Evolutionary conservation across 1,140 invertebrate genomes (phyloP), one percentile per base, ranked within the genome.

Genomic region (Philaenus spumarius): DNA sequence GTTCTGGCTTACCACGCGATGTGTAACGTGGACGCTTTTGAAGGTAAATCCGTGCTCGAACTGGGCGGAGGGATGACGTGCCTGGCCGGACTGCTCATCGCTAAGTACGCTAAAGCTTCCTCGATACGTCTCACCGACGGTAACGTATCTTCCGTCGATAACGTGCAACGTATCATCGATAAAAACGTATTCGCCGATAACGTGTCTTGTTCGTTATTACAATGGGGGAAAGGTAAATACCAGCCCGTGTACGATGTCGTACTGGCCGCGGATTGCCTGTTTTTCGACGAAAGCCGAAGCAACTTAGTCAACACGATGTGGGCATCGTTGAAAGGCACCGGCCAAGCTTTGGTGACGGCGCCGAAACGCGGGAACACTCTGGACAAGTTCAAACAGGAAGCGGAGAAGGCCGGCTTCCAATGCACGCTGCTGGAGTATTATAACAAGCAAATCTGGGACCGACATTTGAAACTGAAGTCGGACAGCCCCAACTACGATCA

Each of bases 11-110:
- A 86, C 65, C 86, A 88, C 69, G 78, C 85, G 58, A 73, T 90
- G 34, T 78, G 80, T 61, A 85, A 92, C 69, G 71, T 78, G 37
- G 48, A 57, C 14, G 40, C 22, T 11, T 91, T 90, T 67, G 71
- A 77, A 2, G 76, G 77, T 59, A 85, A 84, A 68, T 78, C 72
- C 62, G 80, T 93, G 2, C 74, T 90, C 64, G 90, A 93, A 70
- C 72, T 93, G 24, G 90, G 90, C 3, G 89, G 89, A 11, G 90
- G 90, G 0, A 92, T 93, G 86, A 90, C 88, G 39, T 90, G 87
- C 65, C 71, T 93, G 30, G 86, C 88, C 7, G 89, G 89, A 2
- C 70, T 93, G 1, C 78, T 88, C 62, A 77, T 84, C 61, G 85
- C 86, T 64, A 86, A 86, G 65, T 85, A 85, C 65, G 79, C 79